Conservation (phyloP, 2,113 vertebrate genomes). For the Pedionomus torquatus region DNA sequence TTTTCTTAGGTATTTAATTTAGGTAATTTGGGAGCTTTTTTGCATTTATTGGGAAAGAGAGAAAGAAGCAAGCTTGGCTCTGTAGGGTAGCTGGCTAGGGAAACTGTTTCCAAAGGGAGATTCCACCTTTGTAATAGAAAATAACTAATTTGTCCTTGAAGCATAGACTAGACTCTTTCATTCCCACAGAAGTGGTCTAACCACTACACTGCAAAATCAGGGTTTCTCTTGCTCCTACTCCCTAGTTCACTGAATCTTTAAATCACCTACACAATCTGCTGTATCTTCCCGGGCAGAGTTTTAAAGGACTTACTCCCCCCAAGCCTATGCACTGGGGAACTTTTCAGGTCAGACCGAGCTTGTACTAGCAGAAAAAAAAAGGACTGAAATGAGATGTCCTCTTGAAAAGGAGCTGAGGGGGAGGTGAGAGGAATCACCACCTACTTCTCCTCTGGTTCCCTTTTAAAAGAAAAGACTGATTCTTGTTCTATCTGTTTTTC, state of each 20-base stretch:
- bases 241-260: not conserved
- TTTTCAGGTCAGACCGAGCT: not conserved
- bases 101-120: not conserved
- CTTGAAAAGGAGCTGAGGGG: slow-evolving; percentile 12
- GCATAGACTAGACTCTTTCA: not conserved
- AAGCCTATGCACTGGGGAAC: not conserved
- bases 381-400: not conserved
- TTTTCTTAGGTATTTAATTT: not conserved
- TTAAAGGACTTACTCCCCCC: not conserved
- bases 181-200: not conserved
- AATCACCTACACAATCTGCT: not conserved
- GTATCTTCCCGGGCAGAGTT: not conserved
- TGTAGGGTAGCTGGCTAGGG: not conserved
- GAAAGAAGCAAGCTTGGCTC: not conserved
- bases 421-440: slow-evolving; percentile 52
- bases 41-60: not conserved
- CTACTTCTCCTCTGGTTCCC: not conserved
- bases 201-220: not conserved
- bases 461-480: not conserved
- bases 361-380: not conserved
- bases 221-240: not conserved
- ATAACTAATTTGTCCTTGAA: not conserved
- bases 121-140: not conserved
- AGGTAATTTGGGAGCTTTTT: not conserved
- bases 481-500: not conserved